Evolutionary conservation across 2,113 vertebrate species (phyloP).

Genomic region (Vireo altiloquus): DNA sequence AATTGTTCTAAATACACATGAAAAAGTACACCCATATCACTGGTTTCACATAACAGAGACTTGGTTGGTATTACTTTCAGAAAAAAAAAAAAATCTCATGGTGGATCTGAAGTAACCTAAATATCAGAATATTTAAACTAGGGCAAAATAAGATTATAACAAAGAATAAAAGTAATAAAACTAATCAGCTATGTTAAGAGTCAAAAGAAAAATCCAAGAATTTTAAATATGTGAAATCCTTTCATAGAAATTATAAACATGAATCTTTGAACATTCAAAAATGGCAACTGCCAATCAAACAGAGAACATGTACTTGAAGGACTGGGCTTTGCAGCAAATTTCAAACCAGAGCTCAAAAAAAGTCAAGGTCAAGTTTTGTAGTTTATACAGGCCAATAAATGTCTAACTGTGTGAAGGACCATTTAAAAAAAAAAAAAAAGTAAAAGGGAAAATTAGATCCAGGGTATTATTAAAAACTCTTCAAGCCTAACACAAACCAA

Average conservation of each 20-base stretch:
- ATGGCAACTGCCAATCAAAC: neutral
- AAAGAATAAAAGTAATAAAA: neutral
- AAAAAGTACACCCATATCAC: neutral
- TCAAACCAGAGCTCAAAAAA: neutral
- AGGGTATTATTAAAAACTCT: neutral
- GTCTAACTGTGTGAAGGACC: neutral
- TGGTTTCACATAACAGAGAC: neutral
- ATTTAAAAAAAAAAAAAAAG: neutral
- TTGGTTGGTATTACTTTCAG: neutral
- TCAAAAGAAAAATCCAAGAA: neutral
- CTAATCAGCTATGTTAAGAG: neutral
- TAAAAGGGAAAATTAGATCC: neutral
- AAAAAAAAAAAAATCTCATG: neutral
- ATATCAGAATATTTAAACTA: neutral
- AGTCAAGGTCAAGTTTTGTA: neutral
- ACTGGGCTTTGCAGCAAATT: neutral
- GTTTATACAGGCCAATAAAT: neutral
- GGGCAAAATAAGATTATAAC: neutral
- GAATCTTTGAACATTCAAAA: neutral
- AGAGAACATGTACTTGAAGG: fast-evolving
- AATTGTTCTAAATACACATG: neutral
- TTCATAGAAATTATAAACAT: neutral
- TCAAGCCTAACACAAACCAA: neutral
- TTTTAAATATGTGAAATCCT: neutral
- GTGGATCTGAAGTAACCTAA: neutral